Base-by-base conservation (phyloP, 1,140 invertebrate genomes). In the Microplitis demolitor region DNA sequence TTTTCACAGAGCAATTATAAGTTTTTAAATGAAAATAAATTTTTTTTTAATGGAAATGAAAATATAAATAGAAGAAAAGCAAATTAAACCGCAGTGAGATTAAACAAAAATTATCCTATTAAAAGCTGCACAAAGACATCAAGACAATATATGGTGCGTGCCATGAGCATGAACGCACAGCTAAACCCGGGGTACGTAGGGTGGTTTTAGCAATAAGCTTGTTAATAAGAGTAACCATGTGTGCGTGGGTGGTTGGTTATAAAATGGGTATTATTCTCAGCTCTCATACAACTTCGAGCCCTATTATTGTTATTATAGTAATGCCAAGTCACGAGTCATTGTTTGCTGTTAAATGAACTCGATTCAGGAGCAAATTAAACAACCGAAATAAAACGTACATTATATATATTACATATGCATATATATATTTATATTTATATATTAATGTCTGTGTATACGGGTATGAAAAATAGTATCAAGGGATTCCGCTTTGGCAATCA, bases 321-420 rank as follows among this genome's bases (percentile, higher is more conserved):
- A 64, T 72, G 64, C 69, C n/a, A 51, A 72, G 70, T 72, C 70
- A 72, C 24, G 70, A 45, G 51, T 66, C 63, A 72, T 72, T 72
- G 70, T 72, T 66, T 72, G 54, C 8, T 8, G 34, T 35, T 66
- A 45, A 72, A 72, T 66, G 11, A 66, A 35, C 37, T 34, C 51
- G 13, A 45, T 14, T 39, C 60, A 3, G 4, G 51, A 60, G 24
- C 34, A 58, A 72, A 72, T 72, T 72, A 72, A 66, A 24, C 16
- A 45, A 56, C 70, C n/a, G 34, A 13, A 35, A 31, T 39, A 14
- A 45, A 5, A 6, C 39, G 39, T 34, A 34, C 39, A 31, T 35
- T 60, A 63, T 53, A 9, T 45, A 11, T 24, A 24, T n/a, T n/a
- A n/a, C n/a, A n/a, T n/a, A n/a, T n/a, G n/a, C n/a, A n/a, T 2